A percentile compares a stretch with the other conserved stretches of the same genome.
Evolutionary conservation across 2,797 vertebrate genomes (phyloP).

Genomic region (Antennarius maculatus): DNA sequence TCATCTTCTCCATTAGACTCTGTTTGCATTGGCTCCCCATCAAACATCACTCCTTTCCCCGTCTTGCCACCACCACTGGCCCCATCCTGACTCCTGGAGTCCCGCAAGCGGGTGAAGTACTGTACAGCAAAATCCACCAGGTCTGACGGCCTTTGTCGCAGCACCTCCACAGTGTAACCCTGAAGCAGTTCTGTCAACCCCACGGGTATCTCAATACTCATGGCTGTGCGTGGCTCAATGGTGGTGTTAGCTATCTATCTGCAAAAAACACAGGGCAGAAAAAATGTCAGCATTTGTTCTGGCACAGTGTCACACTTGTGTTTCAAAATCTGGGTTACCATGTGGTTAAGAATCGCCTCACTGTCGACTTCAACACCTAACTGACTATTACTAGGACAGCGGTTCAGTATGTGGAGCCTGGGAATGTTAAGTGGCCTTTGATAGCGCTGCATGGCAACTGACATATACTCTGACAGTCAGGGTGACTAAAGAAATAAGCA

Average conservation of each 20-base stretch:
- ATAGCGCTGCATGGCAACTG: constrained; percentile 22
- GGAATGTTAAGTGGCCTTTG: constrained; percentile 24
- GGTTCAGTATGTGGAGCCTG: constrained; percentile 11
- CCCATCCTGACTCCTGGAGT: constrained; percentile 86
- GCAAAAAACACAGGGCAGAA: constrained; percentile 15
- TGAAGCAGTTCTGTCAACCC: constrained; percentile 97
- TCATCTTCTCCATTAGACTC: constrained; percentile 90
- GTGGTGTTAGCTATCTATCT: constrained; percentile 55
- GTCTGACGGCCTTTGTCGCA: constrained; percentile 93
- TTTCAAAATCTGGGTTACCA: not conserved
- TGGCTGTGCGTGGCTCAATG: constrained; percentile 75
- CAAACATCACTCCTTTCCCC: constrained; percentile 87
- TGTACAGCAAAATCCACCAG: constrained; percentile 94
- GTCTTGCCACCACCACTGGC: constrained; percentile 65
- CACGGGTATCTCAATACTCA: constrained; percentile 97
- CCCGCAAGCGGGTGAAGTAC: constrained; percentile 92
- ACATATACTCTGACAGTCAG: not conserved
- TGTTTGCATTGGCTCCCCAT: constrained; percentile 92
- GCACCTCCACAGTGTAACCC: constrained; percentile 96
- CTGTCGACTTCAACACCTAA: constrained; percentile 30
- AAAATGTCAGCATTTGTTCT: constrained; percentile 16
- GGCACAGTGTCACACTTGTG: constrained; percentile 1
- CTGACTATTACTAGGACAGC: constrained; percentile 22
- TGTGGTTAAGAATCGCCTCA: not conserved
- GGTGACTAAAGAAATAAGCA: constrained; percentile 6